Evolutionary conservation across 2,113 vertebrate genomes (phyloP), one percentile per base, ranked within the genome.

Genomic region (Nycticebus coucang): DNA sequence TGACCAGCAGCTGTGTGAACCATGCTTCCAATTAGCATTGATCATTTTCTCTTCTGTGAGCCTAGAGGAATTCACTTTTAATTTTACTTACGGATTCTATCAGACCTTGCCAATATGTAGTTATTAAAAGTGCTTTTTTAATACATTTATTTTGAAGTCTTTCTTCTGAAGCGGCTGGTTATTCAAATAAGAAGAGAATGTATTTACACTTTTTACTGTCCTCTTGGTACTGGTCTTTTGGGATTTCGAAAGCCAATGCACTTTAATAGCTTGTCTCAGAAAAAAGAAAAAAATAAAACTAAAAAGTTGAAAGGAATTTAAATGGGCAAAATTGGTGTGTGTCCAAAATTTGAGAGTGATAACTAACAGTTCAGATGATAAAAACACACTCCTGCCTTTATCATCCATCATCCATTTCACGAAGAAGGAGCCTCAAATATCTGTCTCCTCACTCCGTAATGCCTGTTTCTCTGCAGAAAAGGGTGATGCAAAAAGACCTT

Each of bases 31-130:
- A 57, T 57, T 91, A 82, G 68, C 85, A 92, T 93, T 68, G 79
- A 90, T 97, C 37, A 55, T 94, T 96, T 85, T 92, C 78, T 96
- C 37, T 50, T 86, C 57, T 57, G 19, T 81, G 62, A 93, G 62
- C 81, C 85, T 95, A 78, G 86, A 83, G 33, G 94, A 95, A 94
- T 91, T 80, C 91, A 87, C 64, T 95, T 97, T 95, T 95, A 89
- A 93, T 95, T 26, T 97, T 84, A 86, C 75, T 94, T 96, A 96
- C 78, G 92, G 84, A 55, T 11, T 91, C 6, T 26, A 35, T 53
- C 14, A 35, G 89, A 89, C 55, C 64, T 24, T 97, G 85, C 88
- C 86, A 96, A 64, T 87, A 75, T 91, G 14, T 75, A 80, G 93
- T 95, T 94, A 88, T 92, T 92, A n/a, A 85, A 97, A 92, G 12